Base-by-base conservation (phyloP, 1,140 invertebrate species). In the Myzus persicae region DNA sequence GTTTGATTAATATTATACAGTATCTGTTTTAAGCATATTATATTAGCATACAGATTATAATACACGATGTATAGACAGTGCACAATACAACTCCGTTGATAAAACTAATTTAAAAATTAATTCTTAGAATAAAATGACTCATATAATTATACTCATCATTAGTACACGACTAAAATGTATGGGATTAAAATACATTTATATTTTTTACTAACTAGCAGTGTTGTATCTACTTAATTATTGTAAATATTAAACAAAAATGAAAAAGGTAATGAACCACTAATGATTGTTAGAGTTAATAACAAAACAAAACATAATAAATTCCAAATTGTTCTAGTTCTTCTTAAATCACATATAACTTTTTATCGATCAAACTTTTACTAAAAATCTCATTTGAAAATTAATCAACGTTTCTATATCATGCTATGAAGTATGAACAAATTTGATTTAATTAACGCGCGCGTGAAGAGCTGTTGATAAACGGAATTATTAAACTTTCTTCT, bases 401-500 rank as follows among this genome's bases (percentile, higher is more conserved):
- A 76, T 76, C 4, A n/a, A 76, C 1, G 4, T 76, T 76, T 51
- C 36, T n/a, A 76, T 76, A 59, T 31, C 31, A 76, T 76, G 59
- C 6, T 18, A 76, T 18, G 1, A 59, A 14, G 46, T 20, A 48
- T 48, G 46, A 76, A 51, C 31, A 76, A n/a, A 76, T 20, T 76
- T 24, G 22, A n/a, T 76, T 76, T 76, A 76, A n/a, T 76, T 76
- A 76, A 76, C 31, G 59, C n/a, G 14, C n/a, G 36, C 59, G 59
- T 76, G 31, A 18, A 76, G 31, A 51, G 46, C 46, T 4, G 11
- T 76, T 76, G 59, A 76, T 76, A 76, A 76, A 76, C 59, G 14
- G 31, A 76, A 76, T 76, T 76, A n/a, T 76, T 18, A 76, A 76
- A 76, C 59, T 76, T 76, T 76, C 59, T 76, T 76, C 59, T 76